Base-by-base conservation (phyloP, 2,113 vertebrate genomes). In the Erythrocercus mccallii region DNA sequence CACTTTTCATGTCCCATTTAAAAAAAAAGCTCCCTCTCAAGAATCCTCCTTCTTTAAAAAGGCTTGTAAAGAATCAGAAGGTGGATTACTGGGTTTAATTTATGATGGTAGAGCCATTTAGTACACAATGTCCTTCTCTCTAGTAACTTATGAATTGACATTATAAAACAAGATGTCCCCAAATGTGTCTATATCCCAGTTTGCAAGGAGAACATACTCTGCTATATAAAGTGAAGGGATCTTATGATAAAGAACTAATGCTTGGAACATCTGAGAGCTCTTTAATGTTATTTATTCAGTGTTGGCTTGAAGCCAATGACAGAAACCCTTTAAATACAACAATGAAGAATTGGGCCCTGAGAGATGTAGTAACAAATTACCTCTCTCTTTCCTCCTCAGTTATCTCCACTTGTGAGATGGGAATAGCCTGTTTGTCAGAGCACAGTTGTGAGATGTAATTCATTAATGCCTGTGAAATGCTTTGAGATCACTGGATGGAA, bases 381-480 rank as follows among this genome's bases (percentile, higher is more conserved):
- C 30, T 58, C 53, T 90, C 80, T 84, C 65, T 87, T 94, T 69
- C 77, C 76, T 91, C 81, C 93, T 91, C 91, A 69, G 94, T 92
- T 91, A 72, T 89, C 86, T 94, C 89, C 53, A 53, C 77, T 76
- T 96, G 92, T 82, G 90, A 95, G 91, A 90, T 86, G 90, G 94
- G 93, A 82, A 92, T 88, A 83, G 30, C 51, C 79, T 93, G 93
- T 95, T 95, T 92, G 71, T 91, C 71, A 77, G 78, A 80, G 51
- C 81, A 85, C 62, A 48, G 71, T 95, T 91, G 72, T 80, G 81
- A 95, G 71, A n/a, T 40, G 47, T 92, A 91, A 91, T 97, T 96
- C 94, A 92, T 95, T 95, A 95, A 90, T 47, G 85, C 38, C 57
- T 80, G 60, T 82, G 88, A 91, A 94, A 91, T 70, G 66, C 54